phyloP scores from a whole-genome alignment of 2,888 invertebrate species.

The Callosobruchus maculatus region DNA sequence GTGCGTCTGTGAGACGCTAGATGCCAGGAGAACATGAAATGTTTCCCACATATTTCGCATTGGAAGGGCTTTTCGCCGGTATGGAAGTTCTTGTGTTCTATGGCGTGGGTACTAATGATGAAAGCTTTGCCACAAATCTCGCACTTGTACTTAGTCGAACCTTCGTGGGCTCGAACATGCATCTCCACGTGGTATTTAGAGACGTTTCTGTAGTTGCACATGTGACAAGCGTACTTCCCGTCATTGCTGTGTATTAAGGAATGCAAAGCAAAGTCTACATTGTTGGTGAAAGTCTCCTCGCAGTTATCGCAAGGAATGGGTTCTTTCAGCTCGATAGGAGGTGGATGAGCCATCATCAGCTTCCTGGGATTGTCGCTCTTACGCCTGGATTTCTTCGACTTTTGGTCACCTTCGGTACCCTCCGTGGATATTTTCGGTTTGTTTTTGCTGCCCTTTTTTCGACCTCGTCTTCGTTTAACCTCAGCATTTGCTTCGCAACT shows the following conservation, averaged over 20 bases:
- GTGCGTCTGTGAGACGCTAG: conserved; percentile 48
- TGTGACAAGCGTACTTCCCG: conserved; percentile 16
- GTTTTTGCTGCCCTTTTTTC: conserved; percentile 14
- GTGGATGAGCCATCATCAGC: conserved; percentile 13
- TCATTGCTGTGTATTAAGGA: conserved; percentile 15
- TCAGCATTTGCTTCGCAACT: neutral
- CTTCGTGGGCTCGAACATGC: conserved; percentile 47
- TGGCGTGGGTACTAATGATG: conserved; percentile 49
- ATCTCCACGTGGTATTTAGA: conserved; percentile 35
- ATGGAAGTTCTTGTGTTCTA: conserved; percentile 46
- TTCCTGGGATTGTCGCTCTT: conserved; percentile 19
- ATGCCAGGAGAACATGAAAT: conserved; percentile 49
- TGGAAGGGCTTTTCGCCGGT: conserved; percentile 51
- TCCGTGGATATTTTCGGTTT: conserved; percentile 4
- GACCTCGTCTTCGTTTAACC: conserved; percentile 6
- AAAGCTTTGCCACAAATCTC: conserved; percentile 49
- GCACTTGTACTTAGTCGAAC: conserved; percentile 48
- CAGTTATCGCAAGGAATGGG: conserved; percentile 12
- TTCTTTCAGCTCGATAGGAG: conserved; percentile 9
- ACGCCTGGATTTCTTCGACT: conserved; percentile 14
- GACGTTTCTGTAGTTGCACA: conserved; percentile 11
- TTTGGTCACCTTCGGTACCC: conserved; percentile 3
- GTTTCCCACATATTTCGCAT: conserved; percentile 53
- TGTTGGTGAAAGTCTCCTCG: conserved; percentile 5
- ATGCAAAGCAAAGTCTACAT: conserved; percentile 18